A percentile compares a stretch with the other conserved stretches of the same genome.
Conservation (phyloP, 2,888 invertebrate genomes). For the Bombyx huttoni region DNA sequence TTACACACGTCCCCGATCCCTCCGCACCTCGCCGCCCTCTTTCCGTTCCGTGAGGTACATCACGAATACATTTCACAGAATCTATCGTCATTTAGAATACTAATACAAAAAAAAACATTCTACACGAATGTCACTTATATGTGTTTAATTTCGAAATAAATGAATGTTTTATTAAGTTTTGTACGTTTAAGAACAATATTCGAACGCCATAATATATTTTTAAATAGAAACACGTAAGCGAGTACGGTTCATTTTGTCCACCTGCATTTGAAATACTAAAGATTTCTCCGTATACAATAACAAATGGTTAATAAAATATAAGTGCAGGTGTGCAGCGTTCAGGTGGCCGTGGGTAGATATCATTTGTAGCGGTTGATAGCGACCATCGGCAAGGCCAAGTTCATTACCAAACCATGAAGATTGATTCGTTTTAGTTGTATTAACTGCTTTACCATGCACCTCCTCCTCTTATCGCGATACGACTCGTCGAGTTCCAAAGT, state of each 20-base stretch:
- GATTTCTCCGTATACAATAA: not conserved
- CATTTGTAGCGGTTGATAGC: constrained; percentile 54
- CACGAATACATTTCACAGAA: constrained; percentile 5
- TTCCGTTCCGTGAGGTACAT: constrained; percentile 14
- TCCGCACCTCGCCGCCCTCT: constrained; percentile 11
- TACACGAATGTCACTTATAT: too few species aligned
- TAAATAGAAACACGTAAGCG: not conserved
- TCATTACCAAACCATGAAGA: constrained; percentile 60
- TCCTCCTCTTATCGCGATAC: constrained; percentile 17
- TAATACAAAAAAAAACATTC: not conserved
- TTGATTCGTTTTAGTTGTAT: constrained; percentile 49
- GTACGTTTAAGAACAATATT: too few species aligned
- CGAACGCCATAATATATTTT: too few species aligned
- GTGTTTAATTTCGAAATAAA: too few species aligned
- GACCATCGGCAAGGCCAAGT: constrained; percentile 38
- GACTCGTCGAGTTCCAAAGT: not conserved
- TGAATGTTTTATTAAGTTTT: too few species aligned
- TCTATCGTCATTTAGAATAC: not conserved
- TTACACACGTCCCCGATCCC: constrained; percentile 26
- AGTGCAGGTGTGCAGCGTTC: constrained; percentile 4
- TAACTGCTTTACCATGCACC: constrained; percentile 41
- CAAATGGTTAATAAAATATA: constrained; percentile 1
- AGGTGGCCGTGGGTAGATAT: constrained; percentile 19
- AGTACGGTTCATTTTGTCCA: not conserved
- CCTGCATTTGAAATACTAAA: not conserved